Percentiles rank a stretch among this genome's conserved stretches.
Evolutionary conservation across 2,113 vertebrate genomes (phyloP).

Genomic region (Pterocles gutturalis): DNA sequence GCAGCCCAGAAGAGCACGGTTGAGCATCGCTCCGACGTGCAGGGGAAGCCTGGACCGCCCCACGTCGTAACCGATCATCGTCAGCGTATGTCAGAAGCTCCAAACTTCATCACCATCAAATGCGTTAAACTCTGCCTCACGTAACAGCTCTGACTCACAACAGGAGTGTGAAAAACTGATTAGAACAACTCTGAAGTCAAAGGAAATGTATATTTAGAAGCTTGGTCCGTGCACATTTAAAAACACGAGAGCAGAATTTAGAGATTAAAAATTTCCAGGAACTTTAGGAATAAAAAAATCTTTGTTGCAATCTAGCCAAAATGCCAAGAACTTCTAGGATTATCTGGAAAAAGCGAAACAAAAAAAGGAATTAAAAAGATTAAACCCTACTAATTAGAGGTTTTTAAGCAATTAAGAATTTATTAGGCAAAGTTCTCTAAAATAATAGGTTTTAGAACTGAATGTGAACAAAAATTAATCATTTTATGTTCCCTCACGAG

Average conservation of each 20-base stretch:
- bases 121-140: not conserved
- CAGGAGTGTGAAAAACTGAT: not conserved
- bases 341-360: not conserved
- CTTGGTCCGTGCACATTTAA: not conserved
- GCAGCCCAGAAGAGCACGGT: not conserved
- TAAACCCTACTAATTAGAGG: not conserved
- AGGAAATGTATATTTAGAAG: not conserved
- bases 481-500: not conserved
- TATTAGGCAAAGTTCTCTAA: not conserved
- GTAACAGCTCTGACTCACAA: not conserved
- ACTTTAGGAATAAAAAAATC: not conserved
- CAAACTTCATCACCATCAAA: rapidly evolving
- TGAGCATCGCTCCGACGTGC: rapidly evolving
- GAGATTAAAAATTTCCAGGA: not conserved
- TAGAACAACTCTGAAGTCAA: not conserved
- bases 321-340: not conserved
- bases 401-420: not conserved
- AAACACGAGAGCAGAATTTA: not conserved
- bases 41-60: not conserved
- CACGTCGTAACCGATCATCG: rapidly evolving
- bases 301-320: not conserved
- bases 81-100: not conserved
- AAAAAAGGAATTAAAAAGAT: not conserved
- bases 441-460: not conserved
- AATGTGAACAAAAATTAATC: not conserved